A percentile compares a stretch with the other conserved stretches of the same genome.
phyloP scores from a whole-genome alignment of 2,888 invertebrate genomes.

The Anthophora plumipes region DNA sequence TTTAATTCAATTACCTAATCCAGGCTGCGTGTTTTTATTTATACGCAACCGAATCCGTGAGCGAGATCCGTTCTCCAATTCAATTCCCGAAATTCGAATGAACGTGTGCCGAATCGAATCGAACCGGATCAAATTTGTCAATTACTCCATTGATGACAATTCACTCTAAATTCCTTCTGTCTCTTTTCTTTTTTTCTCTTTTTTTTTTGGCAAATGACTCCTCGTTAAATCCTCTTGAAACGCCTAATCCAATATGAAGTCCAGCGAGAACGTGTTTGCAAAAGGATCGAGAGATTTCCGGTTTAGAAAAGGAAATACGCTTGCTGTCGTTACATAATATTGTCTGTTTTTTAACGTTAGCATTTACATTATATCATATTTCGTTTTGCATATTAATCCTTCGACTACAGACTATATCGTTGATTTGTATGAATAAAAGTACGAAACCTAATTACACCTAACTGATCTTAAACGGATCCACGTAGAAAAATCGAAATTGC shows the following conservation, averaged over 20 bases:
- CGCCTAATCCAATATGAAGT: too few species aligned
- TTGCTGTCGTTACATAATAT: too few species aligned
- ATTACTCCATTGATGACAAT: background rate
- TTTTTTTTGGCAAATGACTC: background rate
- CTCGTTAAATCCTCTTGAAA: background rate
- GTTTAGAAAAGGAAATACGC: too few species aligned
- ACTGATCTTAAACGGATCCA: too few species aligned
- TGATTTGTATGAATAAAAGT: too few species aligned
- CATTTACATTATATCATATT: too few species aligned
- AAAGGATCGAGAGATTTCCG: too few species aligned
- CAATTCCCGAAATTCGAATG: constrained; percentile 13
- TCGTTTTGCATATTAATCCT: too few species aligned
- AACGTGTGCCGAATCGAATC: constrained; percentile 3
- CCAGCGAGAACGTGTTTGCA: background rate
- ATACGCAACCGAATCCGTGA: constrained; percentile 14
- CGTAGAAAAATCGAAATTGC: too few species aligned
- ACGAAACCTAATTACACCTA: too few species aligned
- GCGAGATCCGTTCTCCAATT: constrained; percentile 5
- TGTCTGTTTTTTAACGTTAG: too few species aligned
- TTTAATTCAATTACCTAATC: constrained; percentile 14
- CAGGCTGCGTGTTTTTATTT: constrained; percentile 17
- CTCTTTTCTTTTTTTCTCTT: background rate
- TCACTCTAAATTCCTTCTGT: background rate
- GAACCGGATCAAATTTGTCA: constrained; percentile 4
- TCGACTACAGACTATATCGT: too few species aligned